Evolutionary conservation across 2,113 vertebrate species (phyloP).

Genomic region (Todiramphus saurophagus): DNA sequence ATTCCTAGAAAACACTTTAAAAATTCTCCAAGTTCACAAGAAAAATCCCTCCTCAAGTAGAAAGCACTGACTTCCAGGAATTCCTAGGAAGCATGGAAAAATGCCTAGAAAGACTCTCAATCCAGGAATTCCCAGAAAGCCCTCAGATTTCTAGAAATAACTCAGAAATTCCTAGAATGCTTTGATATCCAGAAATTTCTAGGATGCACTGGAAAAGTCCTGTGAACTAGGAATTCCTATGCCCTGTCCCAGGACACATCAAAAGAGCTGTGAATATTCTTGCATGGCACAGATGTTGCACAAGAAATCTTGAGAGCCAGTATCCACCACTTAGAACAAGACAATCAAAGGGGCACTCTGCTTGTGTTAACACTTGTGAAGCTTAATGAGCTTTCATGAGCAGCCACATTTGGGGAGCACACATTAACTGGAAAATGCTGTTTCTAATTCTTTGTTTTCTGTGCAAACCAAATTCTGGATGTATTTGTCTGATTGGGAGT

Average conservation of each 20-base stretch:
- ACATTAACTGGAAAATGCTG: not conserved
- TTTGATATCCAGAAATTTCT: not conserved
- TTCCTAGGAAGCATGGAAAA: not conserved
- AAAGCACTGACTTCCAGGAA: not conserved
- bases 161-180: not conserved
- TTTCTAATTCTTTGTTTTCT: not conserved
- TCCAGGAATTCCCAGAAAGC: not conserved
- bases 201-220: not conserved
- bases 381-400: not conserved
- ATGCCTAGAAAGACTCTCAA: not conserved
- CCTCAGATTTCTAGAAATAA: not conserved
- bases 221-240: not conserved
- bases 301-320: not conserved
- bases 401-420: not conserved
- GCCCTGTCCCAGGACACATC: not conserved
- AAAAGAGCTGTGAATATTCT: not conserved
- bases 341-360: not conserved
- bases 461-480: not conserved
- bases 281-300: accelerated
- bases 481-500: not conserved
- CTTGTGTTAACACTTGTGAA: not conserved
- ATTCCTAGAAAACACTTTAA: not conserved
- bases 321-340: not conserved
- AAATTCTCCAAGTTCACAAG: not conserved
- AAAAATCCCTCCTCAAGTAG: not conserved